Evolutionary conservation across 1,140 invertebrate species (phyloP), one percentile per base, ranked within the genome.

Genomic region (Gonioctena quinquepunctata): DNA sequence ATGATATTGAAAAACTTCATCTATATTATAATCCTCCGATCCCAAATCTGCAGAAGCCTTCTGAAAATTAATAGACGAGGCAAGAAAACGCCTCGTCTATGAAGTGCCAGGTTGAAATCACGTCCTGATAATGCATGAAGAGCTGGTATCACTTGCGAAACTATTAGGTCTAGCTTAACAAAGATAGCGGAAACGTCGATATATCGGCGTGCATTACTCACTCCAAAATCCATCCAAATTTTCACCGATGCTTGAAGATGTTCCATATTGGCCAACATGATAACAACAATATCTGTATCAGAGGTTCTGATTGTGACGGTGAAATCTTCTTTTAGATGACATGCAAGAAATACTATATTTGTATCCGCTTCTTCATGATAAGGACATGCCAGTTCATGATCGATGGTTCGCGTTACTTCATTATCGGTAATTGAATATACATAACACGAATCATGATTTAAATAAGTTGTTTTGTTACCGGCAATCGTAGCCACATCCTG

Each of bases 121-220:
- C 33, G 48, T 63, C 61, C 61, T 21, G 25, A 27, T 27, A 68
- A 33, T 5, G 56, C 66, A 61, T 60, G 66, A 22, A 26, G 22
- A 27, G 25, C 57, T 54, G 23, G 54, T 54, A 68, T 33, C 52
- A 57, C 66, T 61, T 54, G 57, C 22, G 48, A 68, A 26, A 68
- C 57, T 6, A 61, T 16, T 66, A 19, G 23, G 63, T 0, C 54
- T 16, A 70, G 50, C 23, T 70, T 49, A 13, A 25, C 22, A 49
- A 28, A 70, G 33, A 66, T 62, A 66, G 61, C 42, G 4, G 62
- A 66, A 66, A 71, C 48, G 60, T 71, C 57, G 64, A 71, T 61
- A 27, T 67, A 67, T 56, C 65, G 64, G 19, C 64, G 70, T 56
- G 69, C 69, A 66, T 70, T 65, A 25, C 62, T 52, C 1, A 69